phyloP scores from a whole-genome alignment of 2,797 vertebrate species.

The Scolopax bukidnonensis region DNA sequence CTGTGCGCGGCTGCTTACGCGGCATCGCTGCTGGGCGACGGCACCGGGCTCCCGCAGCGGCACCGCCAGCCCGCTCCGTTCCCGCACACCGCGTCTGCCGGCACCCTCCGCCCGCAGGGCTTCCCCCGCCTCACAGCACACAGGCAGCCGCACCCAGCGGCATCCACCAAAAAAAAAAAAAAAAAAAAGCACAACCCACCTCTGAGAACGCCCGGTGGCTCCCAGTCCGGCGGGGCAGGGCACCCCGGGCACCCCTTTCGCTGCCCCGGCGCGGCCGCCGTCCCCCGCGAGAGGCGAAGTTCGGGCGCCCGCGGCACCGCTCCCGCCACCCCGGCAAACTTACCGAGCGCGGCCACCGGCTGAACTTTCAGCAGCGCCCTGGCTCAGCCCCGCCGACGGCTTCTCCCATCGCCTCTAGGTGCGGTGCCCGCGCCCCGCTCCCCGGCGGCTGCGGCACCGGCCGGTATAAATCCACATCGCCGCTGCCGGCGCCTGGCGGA shows the following conservation, averaged over 20 bases:
- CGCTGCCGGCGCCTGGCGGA: not conserved
- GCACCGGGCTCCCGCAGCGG: not conserved
- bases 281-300: not conserved
- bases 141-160: not conserved
- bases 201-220: not conserved
- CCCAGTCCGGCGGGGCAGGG: not conserved
- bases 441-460: constrained; percentile 6
- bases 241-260: not conserved
- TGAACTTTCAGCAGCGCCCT: constrained; percentile 50
- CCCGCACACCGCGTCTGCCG: not conserved
- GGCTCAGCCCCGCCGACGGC: constrained; percentile 15
- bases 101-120: not conserved
- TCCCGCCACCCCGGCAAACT: not conserved
- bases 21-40: not conserved
- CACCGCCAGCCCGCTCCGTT: not conserved
- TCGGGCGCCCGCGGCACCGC: not conserved
- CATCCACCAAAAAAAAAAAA: not conserved
- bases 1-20: not conserved
- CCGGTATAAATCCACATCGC: constrained; percentile 40
- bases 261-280: not conserved
- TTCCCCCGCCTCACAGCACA: not conserved
- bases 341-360: constrained; percentile 24
- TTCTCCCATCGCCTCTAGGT: constrained; percentile 19
- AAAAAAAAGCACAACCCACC: too few relatives aligned
- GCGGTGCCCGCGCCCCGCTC: not conserved